phyloP scores from a whole-genome alignment of 2,113 vertebrate species.

The Phalacrocorax carbo region DNA sequence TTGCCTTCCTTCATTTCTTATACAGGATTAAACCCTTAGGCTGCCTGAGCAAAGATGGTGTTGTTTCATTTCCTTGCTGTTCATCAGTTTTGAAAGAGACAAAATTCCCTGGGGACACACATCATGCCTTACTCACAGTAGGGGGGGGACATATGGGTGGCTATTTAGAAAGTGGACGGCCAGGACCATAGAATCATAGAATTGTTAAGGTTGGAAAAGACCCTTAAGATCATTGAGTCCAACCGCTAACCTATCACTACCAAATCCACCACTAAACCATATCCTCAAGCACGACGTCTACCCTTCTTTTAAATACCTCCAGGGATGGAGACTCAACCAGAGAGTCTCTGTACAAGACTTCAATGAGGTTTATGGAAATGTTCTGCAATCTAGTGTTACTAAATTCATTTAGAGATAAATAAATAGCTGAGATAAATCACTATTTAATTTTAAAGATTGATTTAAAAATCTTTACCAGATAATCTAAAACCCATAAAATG shows the following conservation, averaged over 20 bases:
- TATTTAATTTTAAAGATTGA: background rate
- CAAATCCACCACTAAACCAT: too few species aligned
- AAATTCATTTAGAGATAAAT: background rate
- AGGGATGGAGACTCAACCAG: background rate
- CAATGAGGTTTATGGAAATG: background rate
- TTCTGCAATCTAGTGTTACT: background rate
- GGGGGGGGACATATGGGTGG: background rate
- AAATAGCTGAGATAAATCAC: background rate
- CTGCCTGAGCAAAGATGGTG: background rate
- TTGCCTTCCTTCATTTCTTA: background rate
- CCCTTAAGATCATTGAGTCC: too few species aligned
- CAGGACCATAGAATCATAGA: background rate
- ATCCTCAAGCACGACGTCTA: too few species aligned
- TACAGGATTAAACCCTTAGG: background rate
- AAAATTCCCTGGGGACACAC: background rate
- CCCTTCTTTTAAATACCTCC: too few species aligned
- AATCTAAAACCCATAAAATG: background rate
- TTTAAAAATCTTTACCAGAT: background rate
- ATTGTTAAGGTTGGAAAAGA: too few species aligned
- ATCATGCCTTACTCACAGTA: background rate
- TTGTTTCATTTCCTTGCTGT: background rate
- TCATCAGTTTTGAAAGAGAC: background rate
- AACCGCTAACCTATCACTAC: too few species aligned
- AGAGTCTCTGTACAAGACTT: background rate
- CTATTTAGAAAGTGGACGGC: background rate